Evolutionary conservation across 2,888 invertebrate species (phyloP).

Genomic region (Nineta flava): DNA sequence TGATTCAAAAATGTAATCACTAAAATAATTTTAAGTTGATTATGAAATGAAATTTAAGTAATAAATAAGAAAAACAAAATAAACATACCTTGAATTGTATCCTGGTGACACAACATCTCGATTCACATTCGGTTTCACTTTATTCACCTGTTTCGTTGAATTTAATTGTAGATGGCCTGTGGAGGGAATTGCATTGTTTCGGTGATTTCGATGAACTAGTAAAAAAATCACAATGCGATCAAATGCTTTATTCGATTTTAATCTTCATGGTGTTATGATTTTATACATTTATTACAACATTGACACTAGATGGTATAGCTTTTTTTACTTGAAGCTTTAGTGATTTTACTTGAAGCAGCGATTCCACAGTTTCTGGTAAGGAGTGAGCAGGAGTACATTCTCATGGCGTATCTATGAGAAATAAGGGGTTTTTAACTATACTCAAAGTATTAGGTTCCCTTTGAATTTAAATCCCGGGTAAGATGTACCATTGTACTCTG

Average conservation of each 20-base stretch:
- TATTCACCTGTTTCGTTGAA: constrained; percentile 73
- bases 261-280: constrained; percentile 4
- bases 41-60: not conserved
- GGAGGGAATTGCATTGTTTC: constrained; percentile 47
- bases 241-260: constrained; percentile 1
- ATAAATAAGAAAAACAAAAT: not conserved
- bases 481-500: too few species aligned
- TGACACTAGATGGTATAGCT: too few species aligned
- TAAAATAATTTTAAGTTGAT: too few species aligned
- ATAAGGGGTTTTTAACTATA: too few species aligned
- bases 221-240: constrained; percentile 15
- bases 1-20: too few species aligned
- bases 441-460: too few species aligned
- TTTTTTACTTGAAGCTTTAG: too few species aligned
- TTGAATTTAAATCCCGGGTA: too few species aligned
- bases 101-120: constrained; percentile 56
- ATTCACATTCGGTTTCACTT: constrained; percentile 77
- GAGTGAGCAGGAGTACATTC: too few species aligned
- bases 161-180: constrained; percentile 45
- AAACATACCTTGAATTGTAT: constrained; percentile 42
- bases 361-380: too few species aligned
- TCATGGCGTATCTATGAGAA: too few species aligned
- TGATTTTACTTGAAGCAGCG: too few species aligned
- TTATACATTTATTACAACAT: not conserved
- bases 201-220: constrained; percentile 62